Percentiles rank a stretch among this genome's conserved stretches.
phyloP scores from a whole-genome alignment of 2,888 invertebrate species.

The Ophonus ardosiacus region DNA sequence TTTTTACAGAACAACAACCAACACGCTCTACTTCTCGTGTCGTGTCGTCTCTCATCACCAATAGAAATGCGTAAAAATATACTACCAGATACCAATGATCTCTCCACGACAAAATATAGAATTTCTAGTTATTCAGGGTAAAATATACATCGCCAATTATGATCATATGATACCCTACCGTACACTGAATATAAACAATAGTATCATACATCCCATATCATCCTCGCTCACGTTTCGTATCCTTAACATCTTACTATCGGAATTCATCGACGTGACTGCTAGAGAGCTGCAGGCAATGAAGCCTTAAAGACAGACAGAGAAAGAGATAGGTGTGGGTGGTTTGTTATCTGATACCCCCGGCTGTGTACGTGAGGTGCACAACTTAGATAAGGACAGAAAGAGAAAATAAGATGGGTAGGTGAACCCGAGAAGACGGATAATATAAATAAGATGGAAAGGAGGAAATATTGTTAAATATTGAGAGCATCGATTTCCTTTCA shows the following conservation, averaged over 20 bases:
- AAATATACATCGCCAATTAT: too few relatives aligned
- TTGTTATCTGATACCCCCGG: conserved; percentile 41
- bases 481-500: too few relatives aligned
- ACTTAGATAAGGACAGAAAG: neutral
- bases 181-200: neutral
- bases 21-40: too few relatives aligned
- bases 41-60: too few relatives aligned
- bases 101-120: too few relatives aligned
- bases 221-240: neutral
- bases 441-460: too few relatives aligned
- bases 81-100: too few relatives aligned
- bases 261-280: neutral
- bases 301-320: neutral
- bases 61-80: too few relatives aligned
- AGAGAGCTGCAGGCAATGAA: neutral
- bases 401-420: too few relatives aligned
- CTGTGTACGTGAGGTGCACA: neutral
- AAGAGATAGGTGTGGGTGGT: conserved; percentile 15
- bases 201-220: neutral
- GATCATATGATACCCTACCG: neutral
- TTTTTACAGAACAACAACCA: conserved; percentile 23
- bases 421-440: too few relatives aligned
- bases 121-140: too few relatives aligned
- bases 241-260: neutral
- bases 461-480: too few relatives aligned